Base-by-base conservation (phyloP, 2,113 vertebrate genomes). In the Malurus melanocephalus region DNA sequence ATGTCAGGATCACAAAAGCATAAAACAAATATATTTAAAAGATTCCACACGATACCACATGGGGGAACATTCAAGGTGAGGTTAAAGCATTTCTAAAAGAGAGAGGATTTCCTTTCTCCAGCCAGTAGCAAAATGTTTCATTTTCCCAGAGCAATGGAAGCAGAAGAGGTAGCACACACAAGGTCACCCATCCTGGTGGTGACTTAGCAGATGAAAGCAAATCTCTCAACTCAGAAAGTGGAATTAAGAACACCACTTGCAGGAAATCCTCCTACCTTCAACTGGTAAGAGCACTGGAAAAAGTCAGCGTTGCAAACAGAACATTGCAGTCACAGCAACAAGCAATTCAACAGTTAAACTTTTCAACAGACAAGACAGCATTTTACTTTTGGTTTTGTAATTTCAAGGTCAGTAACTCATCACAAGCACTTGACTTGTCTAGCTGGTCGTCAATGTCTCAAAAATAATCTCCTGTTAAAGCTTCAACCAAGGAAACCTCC, bases 251-350 rank as follows among this genome's bases (percentile, higher is more conserved):
- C 57, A 89, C 18, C 52, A 55, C 30, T 87, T 57, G 59, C 83
- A 82, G 71, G 32, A 90, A 88, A 81, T 42, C 55, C 27, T 73
- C 66, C 55, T 28, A 40, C 66, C 28, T 75, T 79, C 84, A 67
- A 38, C 56, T 77, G 28, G 51, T 80, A 79, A 81, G 20, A 27
- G 9, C 46, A 76, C 30, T 69, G 75, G 59, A 62, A 91, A 92
- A 83, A 90, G 72, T 65, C 80, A 87, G 71, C 6, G 0, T 57
- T 91, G 60, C 91, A 87, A 93, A 86, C 74, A 88, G 71, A 95
- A 88, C 64, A 85, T 5, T 55, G 90, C 90, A 94, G 79, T 91
- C 85, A 95, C 60, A 94, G 87, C 89, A 94, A 94, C 88, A 86
- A 92, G 76, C 92, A 94, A 88, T 73, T 82, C 73, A 82, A 82